These are phyloP conservation scores for Neelides sp. DNA, from an alignment of 1,140 invertebrate species.

Conservation along the genomic window DNA sequence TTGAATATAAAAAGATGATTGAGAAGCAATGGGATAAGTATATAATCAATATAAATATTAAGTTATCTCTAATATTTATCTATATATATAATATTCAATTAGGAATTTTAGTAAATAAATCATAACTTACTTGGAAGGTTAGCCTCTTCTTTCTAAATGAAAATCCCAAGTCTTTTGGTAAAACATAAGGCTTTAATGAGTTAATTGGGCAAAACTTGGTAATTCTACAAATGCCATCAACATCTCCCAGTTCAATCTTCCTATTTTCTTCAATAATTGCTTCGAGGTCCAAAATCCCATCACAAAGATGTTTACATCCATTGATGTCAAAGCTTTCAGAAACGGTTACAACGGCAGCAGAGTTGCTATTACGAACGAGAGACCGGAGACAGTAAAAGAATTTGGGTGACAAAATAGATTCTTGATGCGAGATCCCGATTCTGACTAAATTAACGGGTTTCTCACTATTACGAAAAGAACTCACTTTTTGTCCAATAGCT, in stretches of 20 bases:
- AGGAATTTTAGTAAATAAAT: too few relatives aligned
- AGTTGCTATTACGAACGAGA: constrained; percentile 20
- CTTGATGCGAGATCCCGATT: constrained; percentile 25
- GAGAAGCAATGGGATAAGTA: not conserved
- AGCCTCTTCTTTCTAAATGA: constrained; percentile 25
- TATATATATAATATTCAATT: not conserved
- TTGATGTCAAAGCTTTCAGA: constrained; percentile 12
- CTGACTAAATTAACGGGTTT: constrained; percentile 11
- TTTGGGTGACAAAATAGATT: constrained; percentile 10
- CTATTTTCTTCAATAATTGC: constrained; percentile 18
- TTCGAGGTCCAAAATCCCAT: constrained; percentile 24
- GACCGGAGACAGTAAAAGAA: constrained; percentile 20
- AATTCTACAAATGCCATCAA: constrained; percentile 28
- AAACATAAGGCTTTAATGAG: constrained; percentile 17
- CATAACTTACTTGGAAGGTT: constrained; percentile 24
- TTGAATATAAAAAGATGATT: constrained; percentile 1
- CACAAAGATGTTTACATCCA: constrained; percentile 17
- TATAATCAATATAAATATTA: not conserved
- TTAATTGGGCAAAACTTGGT: constrained; percentile 18
- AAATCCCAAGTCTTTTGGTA: constrained; percentile 25
- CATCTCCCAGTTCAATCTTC: constrained; percentile 19
- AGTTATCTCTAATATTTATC: not conserved
- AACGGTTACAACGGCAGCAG: constrained; percentile 20
- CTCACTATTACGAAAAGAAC: not conserved
- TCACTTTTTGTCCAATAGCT: not conserved